These are phyloP conservation scores for Brachionus asplanchnoidis DNA, from an alignment of 1,140 invertebrate species.

Conservation along the genomic window DNA sequence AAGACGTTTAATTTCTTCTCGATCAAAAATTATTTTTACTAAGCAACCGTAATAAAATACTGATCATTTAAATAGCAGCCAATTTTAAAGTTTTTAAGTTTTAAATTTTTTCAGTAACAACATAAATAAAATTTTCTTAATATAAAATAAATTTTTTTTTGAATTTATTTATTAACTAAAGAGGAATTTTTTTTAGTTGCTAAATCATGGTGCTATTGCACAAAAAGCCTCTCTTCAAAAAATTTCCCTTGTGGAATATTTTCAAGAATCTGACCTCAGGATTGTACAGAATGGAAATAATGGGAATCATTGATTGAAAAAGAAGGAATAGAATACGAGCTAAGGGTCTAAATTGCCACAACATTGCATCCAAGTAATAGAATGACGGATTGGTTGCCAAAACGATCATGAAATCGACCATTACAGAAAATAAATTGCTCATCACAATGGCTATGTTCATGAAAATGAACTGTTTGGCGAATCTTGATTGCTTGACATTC, in stretches of 20 bases:
- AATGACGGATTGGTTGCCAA: slow-evolving; percentile 12
- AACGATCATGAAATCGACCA: slow-evolving; percentile 18
- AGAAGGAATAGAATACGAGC: background rate
- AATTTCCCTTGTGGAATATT: slow-evolving; percentile 18
- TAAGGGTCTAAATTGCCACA: slow-evolving; percentile 24
- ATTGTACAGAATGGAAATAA: background rate
- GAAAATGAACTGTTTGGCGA: slow-evolving; percentile 12
- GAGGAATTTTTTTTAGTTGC: no score
- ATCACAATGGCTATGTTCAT: slow-evolving; percentile 12
- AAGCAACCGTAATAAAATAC: no score
- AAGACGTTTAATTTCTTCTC: no score
- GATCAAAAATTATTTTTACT: no score
- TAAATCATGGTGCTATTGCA: slow-evolving; percentile 27
- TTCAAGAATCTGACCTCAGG: slow-evolving; percentile 11
- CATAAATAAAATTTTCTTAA: no score
- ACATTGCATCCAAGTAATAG: background rate
- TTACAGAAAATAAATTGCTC: slow-evolving; percentile 14
- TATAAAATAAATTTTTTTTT: background rate
- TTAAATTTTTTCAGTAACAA: background rate
- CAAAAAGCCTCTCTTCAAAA: slow-evolving; percentile 9
- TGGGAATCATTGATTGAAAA: slow-evolving; percentile 29
- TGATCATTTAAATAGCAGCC: no score
- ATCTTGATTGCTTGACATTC: slow-evolving; percentile 20
- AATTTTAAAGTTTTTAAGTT: no score
- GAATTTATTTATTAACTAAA: background rate